phyloP scores from a whole-genome alignment of 2,113 vertebrate species.

The Microcebus tavaratra region DNA sequence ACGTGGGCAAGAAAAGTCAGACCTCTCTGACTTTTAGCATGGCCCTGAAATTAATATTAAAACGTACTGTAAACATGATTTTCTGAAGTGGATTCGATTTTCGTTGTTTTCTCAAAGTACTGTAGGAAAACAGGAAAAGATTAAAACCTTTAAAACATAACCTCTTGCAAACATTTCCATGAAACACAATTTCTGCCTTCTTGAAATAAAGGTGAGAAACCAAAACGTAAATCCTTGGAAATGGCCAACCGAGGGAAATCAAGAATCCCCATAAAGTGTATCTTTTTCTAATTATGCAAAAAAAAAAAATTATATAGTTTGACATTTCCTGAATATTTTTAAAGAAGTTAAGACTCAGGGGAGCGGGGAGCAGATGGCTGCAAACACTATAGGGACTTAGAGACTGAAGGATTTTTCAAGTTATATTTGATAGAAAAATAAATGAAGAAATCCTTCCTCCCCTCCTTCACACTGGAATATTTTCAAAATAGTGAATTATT shows the following conservation, averaged over 20 bases:
- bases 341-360: background rate
- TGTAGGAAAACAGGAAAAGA: background rate
- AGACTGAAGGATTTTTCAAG: background rate
- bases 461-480: background rate
- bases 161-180: background rate
- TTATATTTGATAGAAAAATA: background rate
- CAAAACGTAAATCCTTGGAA: background rate
- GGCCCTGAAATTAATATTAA: fast-evolving
- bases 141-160: background rate
- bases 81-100: background rate
- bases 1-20: too few species aligned
- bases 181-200: background rate
- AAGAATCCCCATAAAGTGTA: background rate
- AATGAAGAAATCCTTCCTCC: constrained; percentile 9
- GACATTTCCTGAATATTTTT: background rate
- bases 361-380: too few species aligned
- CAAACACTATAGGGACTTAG: background rate
- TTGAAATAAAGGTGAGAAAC: background rate
- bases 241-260: background rate
- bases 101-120: background rate
- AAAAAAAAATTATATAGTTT: background rate
- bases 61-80: background rate
- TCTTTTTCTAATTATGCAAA: background rate
- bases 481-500: constrained; percentile 64
- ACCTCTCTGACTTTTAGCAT: fast-evolving